Percentiles rank a stretch among this genome's conserved stretches.
These are phyloP conservation scores for Galerucella calmariensis DNA, from an alignment of 2,888 invertebrate genomes.

Conservation along the genomic window DNA sequence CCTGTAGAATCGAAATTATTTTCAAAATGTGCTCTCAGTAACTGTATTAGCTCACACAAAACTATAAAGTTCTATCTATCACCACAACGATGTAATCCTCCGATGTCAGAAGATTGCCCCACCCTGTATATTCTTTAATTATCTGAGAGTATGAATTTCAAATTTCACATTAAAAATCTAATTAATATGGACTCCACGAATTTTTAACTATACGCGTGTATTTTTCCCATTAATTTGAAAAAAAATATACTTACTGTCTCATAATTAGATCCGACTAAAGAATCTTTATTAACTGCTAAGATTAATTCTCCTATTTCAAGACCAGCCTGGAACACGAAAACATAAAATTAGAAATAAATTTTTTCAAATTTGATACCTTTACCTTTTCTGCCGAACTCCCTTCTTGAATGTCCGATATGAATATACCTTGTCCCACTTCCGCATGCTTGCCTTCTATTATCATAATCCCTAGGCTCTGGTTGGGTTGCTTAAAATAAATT, in stretches of 20 bases:
- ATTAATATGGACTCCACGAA: too few species aligned
- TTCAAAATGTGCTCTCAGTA: too few species aligned
- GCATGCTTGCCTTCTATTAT: constrained; percentile 94
- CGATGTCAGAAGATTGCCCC: too few species aligned
- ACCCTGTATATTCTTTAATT: too few species aligned
- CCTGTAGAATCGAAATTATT: too few species aligned
- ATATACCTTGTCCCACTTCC: constrained; percentile 91
- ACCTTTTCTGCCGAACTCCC: constrained; percentile 90
- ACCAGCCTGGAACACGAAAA: constrained; percentile 77
- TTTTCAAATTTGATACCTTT: constrained; percentile 30
- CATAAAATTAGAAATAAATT: neutral
- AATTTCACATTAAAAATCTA: too few species aligned
- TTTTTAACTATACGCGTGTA: too few species aligned
- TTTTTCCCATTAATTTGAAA: too few species aligned
- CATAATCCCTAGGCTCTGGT: constrained; percentile 90
- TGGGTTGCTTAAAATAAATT: constrained; percentile 70
- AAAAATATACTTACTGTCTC: constrained; percentile 75
- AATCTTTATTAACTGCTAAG: constrained; percentile 93
- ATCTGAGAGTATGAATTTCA: too few species aligned
- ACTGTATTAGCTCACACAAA: too few species aligned
- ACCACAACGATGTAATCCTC: too few species aligned
- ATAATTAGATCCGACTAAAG: constrained; percentile 85
- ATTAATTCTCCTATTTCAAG: constrained; percentile 98
- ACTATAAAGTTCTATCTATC: too few species aligned
- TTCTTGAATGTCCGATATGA: constrained; percentile 92